Evolutionary conservation across 2,113 vertebrate species (phyloP).

Genomic region (Podarcis cretensis): DNA sequence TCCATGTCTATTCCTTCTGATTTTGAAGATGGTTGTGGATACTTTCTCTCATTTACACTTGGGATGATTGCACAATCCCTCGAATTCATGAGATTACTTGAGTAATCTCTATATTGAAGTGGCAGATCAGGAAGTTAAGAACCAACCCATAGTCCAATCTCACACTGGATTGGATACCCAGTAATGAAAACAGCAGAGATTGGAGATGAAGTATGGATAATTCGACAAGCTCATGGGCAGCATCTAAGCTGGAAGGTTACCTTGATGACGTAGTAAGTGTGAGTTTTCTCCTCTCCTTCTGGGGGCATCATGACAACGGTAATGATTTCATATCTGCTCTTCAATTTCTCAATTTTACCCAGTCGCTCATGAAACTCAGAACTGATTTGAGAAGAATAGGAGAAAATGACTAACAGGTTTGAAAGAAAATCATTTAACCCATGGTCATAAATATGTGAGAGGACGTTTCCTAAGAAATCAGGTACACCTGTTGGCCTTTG

Average conservation of each 20-base stretch:
- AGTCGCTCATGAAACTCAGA: constrained; percentile 85
- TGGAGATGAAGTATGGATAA: background rate
- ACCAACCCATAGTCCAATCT: background rate
- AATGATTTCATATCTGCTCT: constrained; percentile 86
- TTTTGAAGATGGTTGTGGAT: background rate
- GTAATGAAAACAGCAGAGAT: background rate
- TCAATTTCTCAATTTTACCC: constrained; percentile 87
- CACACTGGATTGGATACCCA: background rate
- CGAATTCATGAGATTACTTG: too few species aligned
- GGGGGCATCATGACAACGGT: constrained; percentile 81
- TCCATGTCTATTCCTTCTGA: background rate
- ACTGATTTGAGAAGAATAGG: constrained; percentile 70
- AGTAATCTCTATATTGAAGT: background rate
- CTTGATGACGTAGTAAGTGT: constrained; percentile 89
- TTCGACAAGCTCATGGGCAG: background rate
- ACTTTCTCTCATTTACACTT: background rate
- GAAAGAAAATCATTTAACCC: background rate
- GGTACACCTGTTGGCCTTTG: too few species aligned
- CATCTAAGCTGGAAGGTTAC: constrained; percentile 64
- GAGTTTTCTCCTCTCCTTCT: constrained; percentile 86
- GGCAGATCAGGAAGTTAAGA: background rate
- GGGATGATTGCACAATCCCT: background rate
- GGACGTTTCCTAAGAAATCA: background rate
- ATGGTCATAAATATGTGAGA: background rate
- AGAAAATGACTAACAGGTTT: constrained; percentile 16